Base-by-base conservation (phyloP, 2,888 invertebrate genomes). In the Drosophila hamatofila region DNA sequence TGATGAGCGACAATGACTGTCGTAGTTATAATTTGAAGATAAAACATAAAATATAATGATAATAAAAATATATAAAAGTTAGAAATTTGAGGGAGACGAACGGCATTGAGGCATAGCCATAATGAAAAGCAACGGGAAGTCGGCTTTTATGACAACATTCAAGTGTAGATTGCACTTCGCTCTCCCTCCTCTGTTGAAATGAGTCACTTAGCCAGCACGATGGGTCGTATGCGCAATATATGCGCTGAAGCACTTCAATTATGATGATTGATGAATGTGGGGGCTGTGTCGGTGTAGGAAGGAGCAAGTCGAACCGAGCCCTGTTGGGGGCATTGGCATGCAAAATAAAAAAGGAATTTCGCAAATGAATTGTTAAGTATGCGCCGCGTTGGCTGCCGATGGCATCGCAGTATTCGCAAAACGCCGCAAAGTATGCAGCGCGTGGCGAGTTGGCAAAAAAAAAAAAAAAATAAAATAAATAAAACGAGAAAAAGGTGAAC, bases 221-320 rank as follows among this genome's bases (percentile, higher is more conserved):
- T 35, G 70, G 51, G 52, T 70, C 80, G 76, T 72, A 67, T 72
- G 42, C 75, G 85, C 57, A 73, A 72, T 72, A 70, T 72, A 72
- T 64, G 72, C 68, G 68, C 49, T 56, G 58, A 80, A 78, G 82
- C 77, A 75, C 75, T 79, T 72, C 79, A 89, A 85, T 89, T 88
- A 83, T 83, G 83, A 82, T 88, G 89, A 88, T 89, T 89, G 89
- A 89, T 88, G 88, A 83, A 77, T 75, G 72, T 74, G 37, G 48
- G 64, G 63, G 66, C 59, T 51, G 59, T 41, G 59, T 21, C 62
- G 16, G 51, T 1, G 46, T n/a, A n/a, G 2, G 4, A 16, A 2
- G 0, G 6, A 8, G 23, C 23, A 3, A 44, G 66, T 58, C 60
- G 55, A 35, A 8, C 33, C 54, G 37, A 16, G 46, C 6, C 30